Conservation (phyloP, 2,797 vertebrate species). For the Rhinichthys osculus region DNA sequence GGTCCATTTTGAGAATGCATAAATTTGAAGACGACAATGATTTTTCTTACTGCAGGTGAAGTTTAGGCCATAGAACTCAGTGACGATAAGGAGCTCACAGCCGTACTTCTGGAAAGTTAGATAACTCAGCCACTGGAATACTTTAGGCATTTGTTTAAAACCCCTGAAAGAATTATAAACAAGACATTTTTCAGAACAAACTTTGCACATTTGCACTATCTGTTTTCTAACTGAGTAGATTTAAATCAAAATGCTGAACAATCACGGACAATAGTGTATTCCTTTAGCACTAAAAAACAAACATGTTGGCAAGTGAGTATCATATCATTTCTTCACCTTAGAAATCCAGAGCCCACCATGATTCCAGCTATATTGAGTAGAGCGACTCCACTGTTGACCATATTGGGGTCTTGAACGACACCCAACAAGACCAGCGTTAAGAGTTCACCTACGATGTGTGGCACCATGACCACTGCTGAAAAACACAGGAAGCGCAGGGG, state of each 20-base stretch:
- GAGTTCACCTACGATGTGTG: constrained; percentile 87
- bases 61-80: constrained; percentile 88
- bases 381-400: constrained; percentile 88
- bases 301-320: not conserved
- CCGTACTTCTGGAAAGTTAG: constrained; percentile 96
- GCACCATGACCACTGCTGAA: constrained; percentile 85
- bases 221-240: not conserved
- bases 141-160: constrained; percentile 85
- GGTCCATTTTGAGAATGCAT: not conserved
- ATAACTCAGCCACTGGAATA: constrained; percentile 91
- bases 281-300: not conserved
- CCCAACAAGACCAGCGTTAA: constrained; percentile 89
- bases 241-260: not conserved
- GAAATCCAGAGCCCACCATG: constrained; percentile 88
- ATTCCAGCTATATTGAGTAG: constrained; percentile 90
- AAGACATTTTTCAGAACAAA: not conserved
- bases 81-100: constrained; percentile 92
- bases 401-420: constrained; percentile 88
- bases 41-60: constrained; percentile 92
- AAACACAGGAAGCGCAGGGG: constrained; percentile 87
- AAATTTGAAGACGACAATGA: not conserved
- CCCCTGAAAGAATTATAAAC: constrained; percentile 73
- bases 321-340: constrained; percentile 79
- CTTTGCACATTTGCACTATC: not conserved
- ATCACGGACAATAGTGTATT: not conserved